Conservation (phyloP, 2,113 vertebrate genomes). For the Gopherus evgoodei region DNA sequence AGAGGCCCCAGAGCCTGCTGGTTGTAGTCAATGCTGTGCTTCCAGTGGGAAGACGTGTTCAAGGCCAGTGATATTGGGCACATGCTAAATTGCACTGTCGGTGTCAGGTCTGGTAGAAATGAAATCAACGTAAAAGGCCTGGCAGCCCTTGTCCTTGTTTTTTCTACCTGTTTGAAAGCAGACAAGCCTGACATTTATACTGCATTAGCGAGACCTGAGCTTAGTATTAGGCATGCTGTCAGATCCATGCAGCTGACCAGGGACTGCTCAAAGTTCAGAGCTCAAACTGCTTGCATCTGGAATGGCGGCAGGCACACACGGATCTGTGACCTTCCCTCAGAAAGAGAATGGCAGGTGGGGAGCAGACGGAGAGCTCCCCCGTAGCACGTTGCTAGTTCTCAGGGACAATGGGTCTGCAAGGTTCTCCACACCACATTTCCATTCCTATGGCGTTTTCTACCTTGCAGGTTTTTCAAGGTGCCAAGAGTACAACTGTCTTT, state of each 20-base stretch:
- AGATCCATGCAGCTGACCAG: background rate
- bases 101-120: background rate
- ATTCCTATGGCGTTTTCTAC: background rate
- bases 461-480: background rate
- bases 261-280: background rate
- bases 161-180: background rate
- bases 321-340: background rate
- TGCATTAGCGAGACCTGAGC: background rate
- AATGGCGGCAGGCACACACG: background rate
- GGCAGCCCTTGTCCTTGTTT: background rate
- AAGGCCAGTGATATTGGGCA: background rate
- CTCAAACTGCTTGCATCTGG: background rate
- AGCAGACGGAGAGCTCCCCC: background rate
- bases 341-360: background rate
- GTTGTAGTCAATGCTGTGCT: background rate
- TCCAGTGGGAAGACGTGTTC: background rate
- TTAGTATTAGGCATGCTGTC: background rate
- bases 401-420: background rate
- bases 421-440: background rate
- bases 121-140: background rate
- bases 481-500: background rate
- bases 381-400: background rate
- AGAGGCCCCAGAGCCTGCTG: fast-evolving
- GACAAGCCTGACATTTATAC: conserved; percentile 41
- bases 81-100: conserved; percentile 6